These are phyloP conservation scores for Nasonia giraulti DNA, from an alignment of 1,140 invertebrate genomes.

Conservation along the genomic window DNA sequence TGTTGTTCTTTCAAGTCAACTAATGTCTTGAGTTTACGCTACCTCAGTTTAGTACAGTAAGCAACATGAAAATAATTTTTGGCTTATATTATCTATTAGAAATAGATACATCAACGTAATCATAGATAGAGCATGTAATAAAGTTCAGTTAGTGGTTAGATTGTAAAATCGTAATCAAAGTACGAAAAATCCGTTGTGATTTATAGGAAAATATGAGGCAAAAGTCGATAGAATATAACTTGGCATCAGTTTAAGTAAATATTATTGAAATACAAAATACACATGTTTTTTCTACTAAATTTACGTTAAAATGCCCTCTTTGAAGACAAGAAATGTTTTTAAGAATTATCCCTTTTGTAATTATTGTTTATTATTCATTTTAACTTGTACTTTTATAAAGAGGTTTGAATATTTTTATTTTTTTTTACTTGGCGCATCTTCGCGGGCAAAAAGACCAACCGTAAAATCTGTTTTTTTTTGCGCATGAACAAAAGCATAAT, in stretches of 20 bases:
- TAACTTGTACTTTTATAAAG: slow-evolving; percentile 42
- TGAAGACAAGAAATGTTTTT: slow-evolving; percentile 36
- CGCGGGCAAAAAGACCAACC: background rate
- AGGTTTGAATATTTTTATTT: slow-evolving; percentile 29
- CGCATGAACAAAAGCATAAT: slow-evolving; percentile 22
- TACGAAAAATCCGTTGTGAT: slow-evolving; percentile 3
- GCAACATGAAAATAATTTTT: slow-evolving; percentile 33
- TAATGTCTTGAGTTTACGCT: background rate
- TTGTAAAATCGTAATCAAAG: slow-evolving; percentile 27
- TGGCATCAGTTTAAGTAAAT: slow-evolving; percentile 36
- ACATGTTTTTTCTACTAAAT: slow-evolving; percentile 7
- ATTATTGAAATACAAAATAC: slow-evolving; percentile 47
- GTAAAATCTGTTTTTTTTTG: slow-evolving; percentile 19
- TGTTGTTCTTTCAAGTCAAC: background rate
- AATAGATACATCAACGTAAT: slow-evolving; percentile 23
- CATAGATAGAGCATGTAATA: slow-evolving; percentile 35
- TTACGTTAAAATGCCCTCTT: slow-evolving; percentile 24
- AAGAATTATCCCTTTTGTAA: slow-evolving; percentile 47
- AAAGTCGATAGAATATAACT: slow-evolving; percentile 38
- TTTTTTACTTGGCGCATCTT: slow-evolving; percentile 16
- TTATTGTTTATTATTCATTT: slow-evolving; percentile 41
- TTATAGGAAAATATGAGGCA: slow-evolving; percentile 28
- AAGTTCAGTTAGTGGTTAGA: slow-evolving; percentile 23
- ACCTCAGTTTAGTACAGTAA: slow-evolving; percentile 19
- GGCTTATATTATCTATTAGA: background rate